These are phyloP conservation scores for Drosophila ercepeae DNA, from an alignment of 1,140 invertebrate genomes.

Conservation along the genomic window DNA sequence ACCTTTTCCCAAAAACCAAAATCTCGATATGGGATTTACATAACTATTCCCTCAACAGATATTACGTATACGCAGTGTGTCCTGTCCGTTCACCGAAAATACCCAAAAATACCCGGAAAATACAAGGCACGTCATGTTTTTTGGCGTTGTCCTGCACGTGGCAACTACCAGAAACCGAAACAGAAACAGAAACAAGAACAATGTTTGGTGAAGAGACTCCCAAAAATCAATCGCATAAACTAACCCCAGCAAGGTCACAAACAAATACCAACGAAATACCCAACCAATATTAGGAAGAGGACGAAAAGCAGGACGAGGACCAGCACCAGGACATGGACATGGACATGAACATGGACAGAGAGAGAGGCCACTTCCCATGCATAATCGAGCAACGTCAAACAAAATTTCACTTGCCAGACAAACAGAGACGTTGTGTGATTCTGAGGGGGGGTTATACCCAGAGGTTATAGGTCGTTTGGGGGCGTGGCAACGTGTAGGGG, in stretches of 20 bases:
- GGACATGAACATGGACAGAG: too few relatives aligned
- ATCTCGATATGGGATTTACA: conserved; percentile 34
- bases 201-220: neutral
- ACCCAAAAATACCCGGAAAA: neutral
- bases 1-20: too few relatives aligned
- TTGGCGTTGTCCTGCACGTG: conserved; percentile 36
- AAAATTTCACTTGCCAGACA: conserved; percentile 48
- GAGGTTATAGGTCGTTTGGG: neutral
- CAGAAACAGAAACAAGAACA: conserved; percentile 21
- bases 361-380: conserved; percentile 23
- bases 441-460: neutral
- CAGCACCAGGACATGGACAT: too few relatives aligned
- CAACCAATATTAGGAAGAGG: neutral
- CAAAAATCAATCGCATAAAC: conserved; percentile 63
- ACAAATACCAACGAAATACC: neutral
- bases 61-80: conserved; percentile 41
- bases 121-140: neutral
- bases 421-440: conserved; percentile 50
- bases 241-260: conserved; percentile 39
- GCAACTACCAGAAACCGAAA: conserved; percentile 9
- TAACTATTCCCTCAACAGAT: conserved; percentile 29
- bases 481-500: neutral
- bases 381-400: conserved; percentile 59
- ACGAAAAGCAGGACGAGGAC: too few relatives aligned
- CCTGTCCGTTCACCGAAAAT: too few relatives aligned